Conservation (phyloP, 2,113 vertebrate genomes). For the Apodemus sylvaticus region DNA sequence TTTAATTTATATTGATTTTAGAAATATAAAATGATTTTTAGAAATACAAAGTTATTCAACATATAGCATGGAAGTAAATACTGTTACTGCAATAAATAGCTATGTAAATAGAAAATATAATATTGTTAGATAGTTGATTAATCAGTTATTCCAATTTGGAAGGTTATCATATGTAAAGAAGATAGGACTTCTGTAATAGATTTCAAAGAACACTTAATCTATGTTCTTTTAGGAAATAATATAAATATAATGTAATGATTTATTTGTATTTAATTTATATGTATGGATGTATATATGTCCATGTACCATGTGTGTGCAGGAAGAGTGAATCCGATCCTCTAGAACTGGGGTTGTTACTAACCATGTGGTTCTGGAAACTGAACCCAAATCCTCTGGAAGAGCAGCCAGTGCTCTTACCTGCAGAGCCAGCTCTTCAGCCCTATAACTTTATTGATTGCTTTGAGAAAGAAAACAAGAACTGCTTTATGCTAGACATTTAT, state of each 20-base stretch:
- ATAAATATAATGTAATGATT: neutral
- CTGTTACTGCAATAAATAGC: slow-evolving; percentile 50
- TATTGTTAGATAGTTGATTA: neutral
- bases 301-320: neutral
- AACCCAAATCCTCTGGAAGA: neutral
- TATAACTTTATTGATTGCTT: slow-evolving; percentile 1
- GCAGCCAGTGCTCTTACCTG: neutral
- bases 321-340: neutral
- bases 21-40: slow-evolving; percentile 53
- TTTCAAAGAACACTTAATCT: slow-evolving; percentile 7
- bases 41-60: slow-evolving; percentile 49
- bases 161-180: neutral
- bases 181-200: slow-evolving; percentile 23
- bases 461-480: slow-evolving; percentile 41
- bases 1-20: slow-evolving; percentile 46
- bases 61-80: neutral
- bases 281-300: neutral
- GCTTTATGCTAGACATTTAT: slow-evolving; percentile 50
- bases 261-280: neutral
- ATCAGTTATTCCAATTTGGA: slow-evolving; percentile 9
- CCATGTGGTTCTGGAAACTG: neutral
- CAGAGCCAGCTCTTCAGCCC: neutral
- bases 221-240: slow-evolving; percentile 4
- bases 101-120: slow-evolving; percentile 43
- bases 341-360: neutral